These are phyloP conservation scores for Sebastes matsubarae DNA, from an alignment of 2,797 vertebrate species.

Conservation along the genomic window DNA sequence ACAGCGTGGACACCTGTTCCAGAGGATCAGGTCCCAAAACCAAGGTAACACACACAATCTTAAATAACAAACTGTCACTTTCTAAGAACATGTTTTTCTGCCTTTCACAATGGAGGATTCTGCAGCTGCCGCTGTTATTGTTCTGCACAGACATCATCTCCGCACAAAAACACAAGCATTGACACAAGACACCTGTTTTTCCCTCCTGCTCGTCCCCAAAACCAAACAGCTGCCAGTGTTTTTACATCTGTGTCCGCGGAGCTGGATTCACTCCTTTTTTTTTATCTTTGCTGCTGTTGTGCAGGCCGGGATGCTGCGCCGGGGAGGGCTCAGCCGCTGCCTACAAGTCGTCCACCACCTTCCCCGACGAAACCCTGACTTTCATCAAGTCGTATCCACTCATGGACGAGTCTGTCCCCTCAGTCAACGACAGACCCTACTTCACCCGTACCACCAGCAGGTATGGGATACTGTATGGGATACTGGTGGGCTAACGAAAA, in stretches of 20 bases:
- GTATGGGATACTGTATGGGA: conserved; percentile 73
- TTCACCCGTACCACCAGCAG: conserved; percentile 92
- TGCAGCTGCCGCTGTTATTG: conserved; percentile 52
- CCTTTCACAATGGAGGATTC: conserved; percentile 3
- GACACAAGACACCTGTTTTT: conserved; percentile 52
- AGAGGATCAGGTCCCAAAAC: conserved; percentile 91
- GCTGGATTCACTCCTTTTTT: conserved; percentile 5
- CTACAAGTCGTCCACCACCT: conserved; percentile 87
- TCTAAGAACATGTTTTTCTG: conserved; percentile 10
- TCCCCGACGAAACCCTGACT: conserved; percentile 90
- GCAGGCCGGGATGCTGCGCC: conserved; percentile 92
- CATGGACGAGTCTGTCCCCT: conserved; percentile 89
- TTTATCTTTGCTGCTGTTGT: background rate
- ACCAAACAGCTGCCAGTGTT: conserved; percentile 59
- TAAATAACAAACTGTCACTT: conserved; percentile 49
- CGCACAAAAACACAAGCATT: conserved; percentile 7
- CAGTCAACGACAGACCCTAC: conserved; percentile 87
- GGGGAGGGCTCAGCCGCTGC: conserved; percentile 84
- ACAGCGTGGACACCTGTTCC: conserved; percentile 90
- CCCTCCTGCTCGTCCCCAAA: conserved; percentile 18
- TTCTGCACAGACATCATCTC: conserved; percentile 37
- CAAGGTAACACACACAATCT: conserved; percentile 80
- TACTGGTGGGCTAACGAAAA: no score
- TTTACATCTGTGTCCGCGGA: conserved; percentile 40
- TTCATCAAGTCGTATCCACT: conserved; percentile 97